These are phyloP conservation scores for Aulostomus chinensis DNA, from an alignment of 2,797 vertebrate species.

Conservation along the genomic window DNA sequence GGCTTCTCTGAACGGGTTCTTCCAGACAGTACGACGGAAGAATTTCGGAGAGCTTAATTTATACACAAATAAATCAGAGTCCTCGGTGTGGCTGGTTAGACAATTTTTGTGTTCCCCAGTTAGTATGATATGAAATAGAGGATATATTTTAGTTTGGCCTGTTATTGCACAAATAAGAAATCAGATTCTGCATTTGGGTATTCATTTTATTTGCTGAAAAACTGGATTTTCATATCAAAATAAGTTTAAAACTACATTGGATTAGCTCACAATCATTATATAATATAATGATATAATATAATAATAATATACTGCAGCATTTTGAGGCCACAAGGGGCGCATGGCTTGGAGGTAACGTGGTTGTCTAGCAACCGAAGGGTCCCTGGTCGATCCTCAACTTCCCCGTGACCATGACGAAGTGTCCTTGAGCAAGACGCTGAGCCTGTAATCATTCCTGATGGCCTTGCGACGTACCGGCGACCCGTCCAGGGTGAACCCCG, in stretches of 20 bases:
- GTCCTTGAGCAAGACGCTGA: too few species aligned
- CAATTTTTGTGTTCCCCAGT: constrained; percentile 35
- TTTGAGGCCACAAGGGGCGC: not conserved
- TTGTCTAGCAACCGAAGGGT: too few species aligned
- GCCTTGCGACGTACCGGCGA: too few species aligned
- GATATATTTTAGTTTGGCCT: constrained; percentile 23
- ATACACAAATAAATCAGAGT: constrained; percentile 32
- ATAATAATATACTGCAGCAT: too few species aligned
- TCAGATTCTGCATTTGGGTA: constrained; percentile 28
- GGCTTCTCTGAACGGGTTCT: constrained; percentile 5
- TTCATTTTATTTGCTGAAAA: constrained; percentile 36
- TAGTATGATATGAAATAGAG: constrained; percentile 25
- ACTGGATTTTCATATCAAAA: constrained; percentile 21
- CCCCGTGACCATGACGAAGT: too few species aligned
- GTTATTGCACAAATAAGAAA: constrained; percentile 35
- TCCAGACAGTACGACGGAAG: constrained; percentile 32
- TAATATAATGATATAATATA: too few species aligned
- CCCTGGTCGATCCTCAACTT: too few species aligned
- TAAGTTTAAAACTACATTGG: not conserved
- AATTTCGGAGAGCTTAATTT: constrained; percentile 35
- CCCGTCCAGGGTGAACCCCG: too few species aligned
- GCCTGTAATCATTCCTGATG: too few species aligned
- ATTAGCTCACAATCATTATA: constrained; percentile 5
- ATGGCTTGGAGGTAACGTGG: too few species aligned
- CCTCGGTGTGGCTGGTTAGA: constrained; percentile 27